A percentile compares a stretch with the other conserved stretches of the same genome.
Evolutionary conservation across 2,113 vertebrate species (phyloP).

Genomic region (Bungarus multicinctus): DNA sequence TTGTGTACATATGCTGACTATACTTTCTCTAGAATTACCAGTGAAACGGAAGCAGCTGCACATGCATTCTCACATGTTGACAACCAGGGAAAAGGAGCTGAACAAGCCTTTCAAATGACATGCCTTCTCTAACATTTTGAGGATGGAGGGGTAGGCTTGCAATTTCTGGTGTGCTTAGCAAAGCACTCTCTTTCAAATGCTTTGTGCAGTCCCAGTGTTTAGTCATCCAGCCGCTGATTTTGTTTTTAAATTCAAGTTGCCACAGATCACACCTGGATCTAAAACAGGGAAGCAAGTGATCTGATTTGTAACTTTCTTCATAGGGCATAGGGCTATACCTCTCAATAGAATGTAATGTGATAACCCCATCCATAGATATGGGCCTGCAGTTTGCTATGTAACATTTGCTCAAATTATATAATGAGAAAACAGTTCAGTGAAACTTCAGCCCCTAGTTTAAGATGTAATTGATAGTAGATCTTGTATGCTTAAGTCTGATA

Average conservation of each 20-base stretch:
- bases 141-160: neutral
- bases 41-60: neutral
- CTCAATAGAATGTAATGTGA: neutral
- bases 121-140: neutral
- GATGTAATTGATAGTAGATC: neutral
- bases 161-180: neutral
- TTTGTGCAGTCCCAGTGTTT: neutral
- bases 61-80: neutral
- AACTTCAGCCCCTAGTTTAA: neutral
- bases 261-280: neutral
- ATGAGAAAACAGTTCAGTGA: neutral
- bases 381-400: neutral
- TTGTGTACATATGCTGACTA: neutral
- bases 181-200: neutral
- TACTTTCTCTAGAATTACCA: neutral
- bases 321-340: neutral
- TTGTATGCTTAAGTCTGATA: neutral
- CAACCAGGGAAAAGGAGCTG: neutral
- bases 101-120: neutral
- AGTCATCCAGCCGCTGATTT: neutral
- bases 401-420: neutral
- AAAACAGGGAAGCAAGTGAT: neutral
- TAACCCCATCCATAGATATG: neutral
- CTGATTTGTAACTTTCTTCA: neutral
- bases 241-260: neutral